phyloP scores from a whole-genome alignment of 2,113 vertebrate species.

The Myocastor coypus region DNA sequence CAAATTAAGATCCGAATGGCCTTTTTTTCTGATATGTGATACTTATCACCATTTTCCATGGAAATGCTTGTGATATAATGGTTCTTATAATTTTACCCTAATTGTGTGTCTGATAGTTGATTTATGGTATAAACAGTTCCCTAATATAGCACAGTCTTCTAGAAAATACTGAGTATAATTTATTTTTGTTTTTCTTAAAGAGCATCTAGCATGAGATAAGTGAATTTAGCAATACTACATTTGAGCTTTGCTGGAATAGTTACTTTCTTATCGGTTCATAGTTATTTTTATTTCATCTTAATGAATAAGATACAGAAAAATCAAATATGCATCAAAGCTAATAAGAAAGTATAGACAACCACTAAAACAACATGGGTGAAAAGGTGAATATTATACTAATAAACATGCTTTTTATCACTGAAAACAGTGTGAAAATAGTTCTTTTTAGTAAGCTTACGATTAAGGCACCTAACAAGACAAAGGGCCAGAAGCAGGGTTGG shows the following conservation, averaged over 20 bases:
- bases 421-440: background rate
- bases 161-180: background rate
- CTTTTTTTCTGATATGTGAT: constrained; percentile 16
- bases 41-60: constrained; percentile 24
- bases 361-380: background rate
- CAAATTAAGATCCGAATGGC: constrained; percentile 18
- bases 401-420: background rate
- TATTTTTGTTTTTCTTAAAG: constrained; percentile 57
- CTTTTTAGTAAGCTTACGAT: background rate
- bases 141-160: background rate
- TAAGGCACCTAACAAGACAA: background rate
- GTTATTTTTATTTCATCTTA: constrained; percentile 33
- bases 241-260: background rate
- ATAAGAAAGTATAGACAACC: background rate
- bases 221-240: constrained; percentile 14
- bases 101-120: background rate
- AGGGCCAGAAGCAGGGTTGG: background rate
- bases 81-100: constrained; percentile 27
- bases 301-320: background rate
- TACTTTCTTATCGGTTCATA: background rate
- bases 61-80: constrained; percentile 37
- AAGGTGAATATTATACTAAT: constrained; percentile 21
- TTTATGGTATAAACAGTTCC: background rate
- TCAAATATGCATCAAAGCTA: background rate
- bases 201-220: background rate